phyloP scores from a whole-genome alignment of 2,888 invertebrate species.

The Sinhomidia bicolor region DNA sequence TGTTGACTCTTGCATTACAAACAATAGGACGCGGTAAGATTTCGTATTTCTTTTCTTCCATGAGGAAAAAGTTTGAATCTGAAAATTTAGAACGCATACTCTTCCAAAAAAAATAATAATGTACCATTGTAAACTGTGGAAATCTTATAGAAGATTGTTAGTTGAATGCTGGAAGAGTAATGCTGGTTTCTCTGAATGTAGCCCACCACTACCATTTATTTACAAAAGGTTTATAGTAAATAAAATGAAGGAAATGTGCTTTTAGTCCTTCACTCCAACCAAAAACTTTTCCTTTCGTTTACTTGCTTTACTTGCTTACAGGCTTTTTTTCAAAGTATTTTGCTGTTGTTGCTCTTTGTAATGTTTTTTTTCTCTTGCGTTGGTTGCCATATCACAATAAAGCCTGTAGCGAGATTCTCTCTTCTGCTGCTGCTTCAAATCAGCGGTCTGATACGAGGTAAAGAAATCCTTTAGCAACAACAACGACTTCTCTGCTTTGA shows the following conservation, averaged over 20 bases:
- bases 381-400: not conserved
- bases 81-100: constrained; percentile 14
- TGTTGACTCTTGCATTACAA: constrained; percentile 44
- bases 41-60: constrained; percentile 7
- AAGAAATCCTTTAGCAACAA: not conserved
- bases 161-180: not conserved
- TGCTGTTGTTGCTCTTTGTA: not conserved
- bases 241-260: constrained; percentile 39
- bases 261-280: not conserved
- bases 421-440: constrained; percentile 3
- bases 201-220: constrained; percentile 37
- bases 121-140: not conserved
- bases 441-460: not conserved
- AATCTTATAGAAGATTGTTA: not conserved
- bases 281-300: constrained; percentile 3
- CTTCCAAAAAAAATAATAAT: not conserved
- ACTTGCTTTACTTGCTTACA: not conserved
- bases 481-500: not conserved
- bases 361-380: not conserved
- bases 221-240: constrained; percentile 47
- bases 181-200: not conserved
- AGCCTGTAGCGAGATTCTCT: not conserved
- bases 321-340: not conserved
- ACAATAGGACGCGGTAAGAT: not conserved
- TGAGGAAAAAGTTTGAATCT: constrained; percentile 25